Base-by-base conservation (phyloP, 2,888 invertebrate genomes). In the Philereme vetulata region DNA sequence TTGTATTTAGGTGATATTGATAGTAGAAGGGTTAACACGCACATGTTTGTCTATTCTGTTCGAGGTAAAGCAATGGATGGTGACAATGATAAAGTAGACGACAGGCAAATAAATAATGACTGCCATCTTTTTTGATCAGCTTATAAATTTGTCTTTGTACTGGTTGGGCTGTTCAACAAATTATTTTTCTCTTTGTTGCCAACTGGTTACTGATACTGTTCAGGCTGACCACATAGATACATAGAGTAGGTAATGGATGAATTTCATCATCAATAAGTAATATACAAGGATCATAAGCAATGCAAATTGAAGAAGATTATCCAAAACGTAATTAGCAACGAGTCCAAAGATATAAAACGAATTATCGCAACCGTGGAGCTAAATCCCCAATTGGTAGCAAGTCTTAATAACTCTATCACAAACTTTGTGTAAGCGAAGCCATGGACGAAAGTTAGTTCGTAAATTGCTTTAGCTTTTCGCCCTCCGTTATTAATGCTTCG, bases 1-100 rank as follows among this genome's bases (percentile, higher is more conserved):
- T 47, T 48, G 51, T 77, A 68, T 81, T 77, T 76, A 74, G 72
- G 72, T 74, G 73, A 78, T 78, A 78, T 62, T 59, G 44, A 49
- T 55, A 52, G 65, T 64, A 63, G 67, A 64, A 46, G 54, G 54
- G 43, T 57, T 54, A 50, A 47, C 62, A 55, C 47, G 57, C 47
- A 56, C 52, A 62, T 69, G 67, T 51, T 45, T 46, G 34, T 4
- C 44, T 50, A 43, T 21, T 21, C 21, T 21, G 21, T 21, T 21
- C 21, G 21, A 36, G 4, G 10, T 33, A 38, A 33, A 43, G 49
- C 4, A 32, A 45, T 36, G 1, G 36, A 52, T 8, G 36, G 32
- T 21, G 36, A 9, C 45, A 38, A 32, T 50, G 51, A 47, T 38
- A 5, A 11, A 33, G 44, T 44, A 40, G 51, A 48, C 51, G 33